phyloP scores from a whole-genome alignment of 2,113 vertebrate species.

The Halichoeres trimaculatus region DNA sequence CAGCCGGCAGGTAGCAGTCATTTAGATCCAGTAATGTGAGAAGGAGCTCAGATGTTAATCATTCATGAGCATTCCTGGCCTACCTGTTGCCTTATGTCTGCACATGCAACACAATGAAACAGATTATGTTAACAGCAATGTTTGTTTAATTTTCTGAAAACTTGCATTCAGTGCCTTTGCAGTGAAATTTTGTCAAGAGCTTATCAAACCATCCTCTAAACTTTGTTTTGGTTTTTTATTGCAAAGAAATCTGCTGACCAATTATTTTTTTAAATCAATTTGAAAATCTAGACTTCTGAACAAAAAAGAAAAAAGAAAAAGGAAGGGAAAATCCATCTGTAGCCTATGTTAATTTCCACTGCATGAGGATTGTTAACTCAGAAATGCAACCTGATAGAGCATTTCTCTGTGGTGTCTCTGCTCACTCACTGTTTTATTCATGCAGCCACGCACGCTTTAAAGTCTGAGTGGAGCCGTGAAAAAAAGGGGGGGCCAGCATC shows the following conservation, averaged over 20 bases:
- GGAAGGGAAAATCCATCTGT: no score
- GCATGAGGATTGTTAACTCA: conserved; percentile 20
- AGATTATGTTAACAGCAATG: no score
- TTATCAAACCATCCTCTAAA: no score
- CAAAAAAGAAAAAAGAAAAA: no score
- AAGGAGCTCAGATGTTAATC: conserved; percentile 65
- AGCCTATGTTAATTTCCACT: background rate
- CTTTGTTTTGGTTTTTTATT: no score
- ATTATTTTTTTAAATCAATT: no score
- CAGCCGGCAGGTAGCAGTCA: conserved; percentile 42
- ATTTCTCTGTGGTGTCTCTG: conserved; percentile 45
- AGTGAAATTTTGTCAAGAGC: no score
- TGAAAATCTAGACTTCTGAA: no score
- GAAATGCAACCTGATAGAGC: conserved; percentile 61
- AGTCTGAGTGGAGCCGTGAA: conserved; percentile 45
- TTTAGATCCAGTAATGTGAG: conserved; percentile 67
- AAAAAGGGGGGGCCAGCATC: conserved; percentile 50
- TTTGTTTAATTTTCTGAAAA: background rate
- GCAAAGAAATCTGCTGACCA: no score
- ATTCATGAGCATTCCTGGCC: conserved; percentile 62
- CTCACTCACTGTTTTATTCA: conserved; percentile 80
- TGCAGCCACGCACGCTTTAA: conserved; percentile 66
- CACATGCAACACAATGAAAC: background rate
- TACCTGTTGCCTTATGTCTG: background rate
- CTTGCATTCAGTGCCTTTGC: background rate